These are phyloP conservation scores for Metopia argyrocephala DNA, from an alignment of 2,888 invertebrate genomes.

Conservation along the genomic window DNA sequence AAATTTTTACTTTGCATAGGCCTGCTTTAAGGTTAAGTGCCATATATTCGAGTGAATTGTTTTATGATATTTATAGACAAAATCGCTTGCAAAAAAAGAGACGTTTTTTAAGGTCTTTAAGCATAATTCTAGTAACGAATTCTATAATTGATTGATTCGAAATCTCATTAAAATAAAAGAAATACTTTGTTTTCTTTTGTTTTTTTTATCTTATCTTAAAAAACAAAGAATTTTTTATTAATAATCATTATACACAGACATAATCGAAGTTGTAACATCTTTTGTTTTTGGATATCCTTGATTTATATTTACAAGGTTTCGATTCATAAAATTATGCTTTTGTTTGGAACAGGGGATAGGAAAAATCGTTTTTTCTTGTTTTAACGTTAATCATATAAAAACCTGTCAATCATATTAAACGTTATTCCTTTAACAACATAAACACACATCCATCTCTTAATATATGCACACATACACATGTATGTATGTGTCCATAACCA, in stretches of 20 bases:
- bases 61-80: too few species aligned
- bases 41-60: too few species aligned
- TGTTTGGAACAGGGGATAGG: not conserved
- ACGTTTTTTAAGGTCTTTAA: too few species aligned
- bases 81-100: too few species aligned
- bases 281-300: not conserved
- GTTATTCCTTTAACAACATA: constrained; percentile 12
- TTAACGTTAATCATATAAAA: constrained; percentile 32
- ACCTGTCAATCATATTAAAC: constrained; percentile 38
- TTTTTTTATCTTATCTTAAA: not conserved
- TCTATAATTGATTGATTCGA: too few species aligned
- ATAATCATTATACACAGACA: not conserved
- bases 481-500: too few species aligned
- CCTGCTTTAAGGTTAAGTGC: too few species aligned
- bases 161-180: too few species aligned
- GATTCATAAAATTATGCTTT: not conserved
- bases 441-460: not conserved
- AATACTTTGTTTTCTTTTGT: too few species aligned
- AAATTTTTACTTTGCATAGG: too few species aligned
- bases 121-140: too few species aligned
- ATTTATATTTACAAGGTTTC: not conserved
- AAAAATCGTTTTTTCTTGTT: not conserved
- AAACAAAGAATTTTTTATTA: not conserved
- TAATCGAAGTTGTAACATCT: not conserved
- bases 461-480: not conserved